Evolutionary conservation across 2,113 vertebrate genomes (phyloP).

Genomic region (Eulacestoma nigropectus): DNA sequence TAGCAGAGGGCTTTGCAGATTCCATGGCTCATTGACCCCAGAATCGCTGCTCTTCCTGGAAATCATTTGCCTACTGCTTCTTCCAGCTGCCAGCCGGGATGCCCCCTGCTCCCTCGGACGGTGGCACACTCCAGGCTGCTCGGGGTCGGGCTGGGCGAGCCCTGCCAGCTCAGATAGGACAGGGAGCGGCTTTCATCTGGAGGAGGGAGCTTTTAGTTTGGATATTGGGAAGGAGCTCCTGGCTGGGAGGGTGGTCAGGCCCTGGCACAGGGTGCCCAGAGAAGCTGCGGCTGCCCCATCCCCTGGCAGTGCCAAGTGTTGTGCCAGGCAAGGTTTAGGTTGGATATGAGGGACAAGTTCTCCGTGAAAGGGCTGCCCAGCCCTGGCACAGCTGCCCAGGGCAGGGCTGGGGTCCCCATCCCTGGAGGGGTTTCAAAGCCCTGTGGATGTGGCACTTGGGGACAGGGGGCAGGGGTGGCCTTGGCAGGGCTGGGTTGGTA

Average conservation of each 20-base stretch:
- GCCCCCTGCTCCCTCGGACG: not conserved
- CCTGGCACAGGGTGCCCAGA: not conserved
- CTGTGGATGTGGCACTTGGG: not conserved
- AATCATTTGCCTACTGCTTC: not conserved
- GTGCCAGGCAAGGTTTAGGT: not conserved
- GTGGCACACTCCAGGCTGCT: not conserved
- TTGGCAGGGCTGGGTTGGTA: not conserved
- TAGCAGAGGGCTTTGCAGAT: not conserved
- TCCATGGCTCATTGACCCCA: not conserved
- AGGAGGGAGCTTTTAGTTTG: rapidly evolving
- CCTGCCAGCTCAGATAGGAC: not conserved
- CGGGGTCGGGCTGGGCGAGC: rapidly evolving
- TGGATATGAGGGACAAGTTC: not conserved
- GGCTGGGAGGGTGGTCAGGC: not conserved
- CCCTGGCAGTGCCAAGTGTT: not conserved
- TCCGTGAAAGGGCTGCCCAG: not conserved
- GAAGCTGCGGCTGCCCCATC: not conserved
- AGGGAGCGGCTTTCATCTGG: not conserved
- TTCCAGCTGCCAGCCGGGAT: not conserved
- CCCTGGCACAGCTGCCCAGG: not conserved
- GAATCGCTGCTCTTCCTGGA: not conserved
- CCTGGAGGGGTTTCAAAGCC: not conserved
- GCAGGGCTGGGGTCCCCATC: not conserved
- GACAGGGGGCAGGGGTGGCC: rapidly evolving
- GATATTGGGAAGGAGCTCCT: not conserved